phyloP scores from a whole-genome alignment of 2,888 invertebrate species.

The Cerceris rybyensis region DNA sequence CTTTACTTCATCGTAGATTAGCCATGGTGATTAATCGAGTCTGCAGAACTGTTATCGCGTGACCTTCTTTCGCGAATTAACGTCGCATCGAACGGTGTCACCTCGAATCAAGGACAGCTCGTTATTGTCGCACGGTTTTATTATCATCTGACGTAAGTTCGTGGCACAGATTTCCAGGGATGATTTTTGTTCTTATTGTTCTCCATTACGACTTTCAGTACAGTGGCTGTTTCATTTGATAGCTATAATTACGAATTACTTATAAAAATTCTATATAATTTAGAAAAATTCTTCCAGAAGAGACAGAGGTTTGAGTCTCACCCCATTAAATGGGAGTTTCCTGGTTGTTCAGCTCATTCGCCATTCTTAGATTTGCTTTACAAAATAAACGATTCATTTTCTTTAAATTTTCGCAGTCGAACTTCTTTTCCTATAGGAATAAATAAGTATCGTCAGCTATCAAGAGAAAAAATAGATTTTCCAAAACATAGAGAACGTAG shows the following conservation, averaged over 20 bases:
- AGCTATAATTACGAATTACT: no score
- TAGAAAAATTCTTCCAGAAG: no score
- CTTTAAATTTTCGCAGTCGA: not conserved
- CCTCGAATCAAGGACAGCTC: conserved; percentile 2
- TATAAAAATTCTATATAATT: no score
- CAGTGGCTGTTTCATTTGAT: no score
- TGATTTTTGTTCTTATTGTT: no score
- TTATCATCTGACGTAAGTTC: conserved; percentile 31
- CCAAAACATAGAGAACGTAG: conserved; percentile 10
- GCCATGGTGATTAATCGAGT: conserved; percentile 16
- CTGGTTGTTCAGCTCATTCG: not conserved
- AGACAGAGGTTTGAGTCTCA: no score
- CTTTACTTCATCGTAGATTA: not conserved
- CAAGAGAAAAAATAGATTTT: conserved; percentile 48
- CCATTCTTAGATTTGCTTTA: not conserved
- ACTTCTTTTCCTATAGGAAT: not conserved
- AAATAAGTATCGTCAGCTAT: conserved; percentile 42
- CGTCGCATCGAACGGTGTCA: not conserved
- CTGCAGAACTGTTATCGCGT: not conserved
- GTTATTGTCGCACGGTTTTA: conserved; percentile 24
- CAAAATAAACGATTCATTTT: not conserved
- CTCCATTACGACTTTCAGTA: no score
- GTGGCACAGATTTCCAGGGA: no score
- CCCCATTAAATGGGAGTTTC: no score
- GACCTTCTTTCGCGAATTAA: not conserved